Evolutionary conservation across 2,888 invertebrate species (phyloP).

Genomic region (Carabus problematicus): DNA sequence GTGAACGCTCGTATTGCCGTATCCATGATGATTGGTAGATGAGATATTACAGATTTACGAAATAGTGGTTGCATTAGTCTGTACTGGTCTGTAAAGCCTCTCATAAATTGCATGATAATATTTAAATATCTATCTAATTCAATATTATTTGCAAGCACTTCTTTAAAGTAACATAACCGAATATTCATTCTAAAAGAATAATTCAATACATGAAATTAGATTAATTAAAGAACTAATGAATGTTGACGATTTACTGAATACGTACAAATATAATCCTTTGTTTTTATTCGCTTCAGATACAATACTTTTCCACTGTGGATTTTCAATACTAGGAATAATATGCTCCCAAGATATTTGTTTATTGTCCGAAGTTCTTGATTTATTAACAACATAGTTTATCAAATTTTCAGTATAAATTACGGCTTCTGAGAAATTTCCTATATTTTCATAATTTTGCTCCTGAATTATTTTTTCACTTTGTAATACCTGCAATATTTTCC

Average conservation of each 20-base stretch:
- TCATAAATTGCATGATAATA: conserved; percentile 17
- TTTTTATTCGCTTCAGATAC: conserved; percentile 18
- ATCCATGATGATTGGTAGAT: conserved; percentile 17
- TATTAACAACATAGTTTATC: conserved; percentile 21
- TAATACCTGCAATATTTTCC: conserved; percentile 16
- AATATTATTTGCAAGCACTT: conserved; percentile 11
- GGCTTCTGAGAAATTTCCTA: conserved; percentile 24
- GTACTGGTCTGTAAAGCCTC: conserved; percentile 17
- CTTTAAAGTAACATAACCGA: conserved; percentile 30
- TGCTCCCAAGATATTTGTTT: conserved; percentile 35
- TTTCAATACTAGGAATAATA: conserved; percentile 51
- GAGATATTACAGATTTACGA: background rate
- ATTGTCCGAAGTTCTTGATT: conserved; percentile 12
- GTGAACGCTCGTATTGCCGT: conserved; percentile 18
- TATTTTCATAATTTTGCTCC: background rate
- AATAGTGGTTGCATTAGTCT: conserved; percentile 20
- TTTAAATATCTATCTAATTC: conserved; percentile 23
- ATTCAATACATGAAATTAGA: background rate
- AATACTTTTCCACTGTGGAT: conserved; percentile 58
- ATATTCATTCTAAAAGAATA: conserved; percentile 28
- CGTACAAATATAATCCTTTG: conserved; percentile 28
- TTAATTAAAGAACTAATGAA: background rate
- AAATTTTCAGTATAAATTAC: conserved; percentile 28
- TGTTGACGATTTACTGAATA: background rate
- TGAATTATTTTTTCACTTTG: conserved; percentile 6